Evolutionary conservation across 1,140 invertebrate species (phyloP).

Genomic region (Dolichoris vasculosae): DNA sequence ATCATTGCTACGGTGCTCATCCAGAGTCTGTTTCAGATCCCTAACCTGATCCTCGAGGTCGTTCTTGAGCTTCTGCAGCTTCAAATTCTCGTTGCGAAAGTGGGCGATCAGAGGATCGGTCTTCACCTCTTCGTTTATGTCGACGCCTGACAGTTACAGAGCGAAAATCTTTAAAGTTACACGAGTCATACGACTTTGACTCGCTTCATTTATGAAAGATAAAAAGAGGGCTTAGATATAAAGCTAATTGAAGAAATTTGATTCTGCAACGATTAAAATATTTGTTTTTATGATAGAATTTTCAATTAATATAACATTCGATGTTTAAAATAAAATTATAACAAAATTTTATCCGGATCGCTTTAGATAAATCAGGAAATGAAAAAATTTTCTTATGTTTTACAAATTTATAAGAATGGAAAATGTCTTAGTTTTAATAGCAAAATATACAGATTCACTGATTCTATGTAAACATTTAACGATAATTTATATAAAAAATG

Average conservation of each 20-base stretch:
- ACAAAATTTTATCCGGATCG: too few relatives aligned
- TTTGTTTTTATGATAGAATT: too few relatives aligned
- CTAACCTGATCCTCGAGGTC: constrained; percentile 64
- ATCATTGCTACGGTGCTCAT: constrained; percentile 61
- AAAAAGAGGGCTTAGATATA: neutral
- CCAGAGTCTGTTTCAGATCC: constrained; percentile 62
- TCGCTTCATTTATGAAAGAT: neutral
- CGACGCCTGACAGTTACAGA: neutral
- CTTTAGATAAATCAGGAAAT: too few relatives aligned
- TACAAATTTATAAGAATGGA: too few relatives aligned
- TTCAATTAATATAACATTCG: too few relatives aligned
- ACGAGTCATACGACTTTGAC: neutral
- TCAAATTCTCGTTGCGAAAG: constrained; percentile 64
- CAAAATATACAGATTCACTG: too few relatives aligned
- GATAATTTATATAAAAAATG: too few relatives aligned
- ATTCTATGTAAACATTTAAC: too few relatives aligned
- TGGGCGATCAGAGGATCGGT: constrained; percentile 65
- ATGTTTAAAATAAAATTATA: too few relatives aligned
- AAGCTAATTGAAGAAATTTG: neutral
- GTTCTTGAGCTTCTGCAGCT: constrained; percentile 61
- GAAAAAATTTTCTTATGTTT: too few relatives aligned
- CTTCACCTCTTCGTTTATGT: constrained; percentile 42
- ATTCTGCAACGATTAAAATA: too few relatives aligned
- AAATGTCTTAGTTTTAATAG: too few relatives aligned
- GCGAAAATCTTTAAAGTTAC: neutral